Percentiles rank a stretch among this genome's conserved stretches.
These are phyloP conservation scores for Drosophila lacertosa DNA, from an alignment of 1,140 invertebrate species.

Conservation along the genomic window DNA sequence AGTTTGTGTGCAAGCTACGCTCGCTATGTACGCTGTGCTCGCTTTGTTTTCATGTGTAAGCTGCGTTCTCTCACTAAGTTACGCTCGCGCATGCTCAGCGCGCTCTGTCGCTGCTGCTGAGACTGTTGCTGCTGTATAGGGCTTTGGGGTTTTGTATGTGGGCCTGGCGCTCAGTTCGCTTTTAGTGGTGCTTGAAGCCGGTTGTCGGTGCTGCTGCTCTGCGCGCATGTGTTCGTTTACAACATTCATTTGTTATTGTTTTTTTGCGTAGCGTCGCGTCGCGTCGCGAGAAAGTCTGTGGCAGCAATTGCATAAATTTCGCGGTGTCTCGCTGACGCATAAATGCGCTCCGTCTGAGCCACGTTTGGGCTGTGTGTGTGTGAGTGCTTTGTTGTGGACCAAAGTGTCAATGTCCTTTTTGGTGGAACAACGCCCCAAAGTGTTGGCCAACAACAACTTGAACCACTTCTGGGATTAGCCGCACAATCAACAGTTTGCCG, in stretches of 20 bases:
- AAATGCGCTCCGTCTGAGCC: constrained; percentile 45
- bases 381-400: constrained; percentile 23
- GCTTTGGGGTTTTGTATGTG: constrained; percentile 34
- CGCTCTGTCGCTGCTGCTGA: constrained; percentile 14
- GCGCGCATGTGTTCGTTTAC: not conserved
- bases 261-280: constrained; percentile 44
- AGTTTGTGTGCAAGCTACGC: constrained; percentile 7
- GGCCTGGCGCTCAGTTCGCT: constrained; percentile 58
- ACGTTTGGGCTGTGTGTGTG: constrained; percentile 17
- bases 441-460: constrained; percentile 13
- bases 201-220: constrained; percentile 38
- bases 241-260: constrained; percentile 66
- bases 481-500: constrained; percentile 3
- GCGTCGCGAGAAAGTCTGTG: constrained; percentile 61
- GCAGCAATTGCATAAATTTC: constrained; percentile 69
- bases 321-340: constrained; percentile 65
- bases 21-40: not conserved
- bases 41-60: constrained; percentile 1
- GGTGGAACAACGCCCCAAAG: constrained; percentile 54
- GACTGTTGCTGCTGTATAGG: constrained; percentile 33
- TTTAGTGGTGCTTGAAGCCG: constrained; percentile 66
- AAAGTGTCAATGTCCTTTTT: constrained; percentile 75
- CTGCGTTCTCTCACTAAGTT: not conserved
- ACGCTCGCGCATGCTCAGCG: constrained; percentile 46
- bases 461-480: constrained; percentile 54